Evolutionary conservation across 2,888 invertebrate genomes (phyloP), one percentile per base, ranked within the genome.

Genomic region (Cosmia pyralina): DNA sequence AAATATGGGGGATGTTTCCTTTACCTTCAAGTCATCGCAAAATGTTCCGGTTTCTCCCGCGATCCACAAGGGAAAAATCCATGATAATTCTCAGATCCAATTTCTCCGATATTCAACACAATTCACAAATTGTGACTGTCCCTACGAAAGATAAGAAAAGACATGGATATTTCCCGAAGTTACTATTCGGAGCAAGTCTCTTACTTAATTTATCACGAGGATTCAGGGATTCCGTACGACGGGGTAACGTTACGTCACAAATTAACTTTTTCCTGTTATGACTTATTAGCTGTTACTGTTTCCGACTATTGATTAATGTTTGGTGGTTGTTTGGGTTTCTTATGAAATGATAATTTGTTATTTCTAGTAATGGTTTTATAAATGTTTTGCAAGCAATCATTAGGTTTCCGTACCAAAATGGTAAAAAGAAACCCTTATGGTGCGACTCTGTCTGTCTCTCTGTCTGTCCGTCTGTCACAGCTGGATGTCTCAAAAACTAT

Each of bases 231-330:
- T 78, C 64, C 70, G 55, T 60, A 60, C 10, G 28, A 48, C 22
- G 69, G 63, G 55, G 65, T 28, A 60, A 57, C 19, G 70, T 79
- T 68, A 69, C 78, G 57, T 82, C 68, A 65, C 66, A 64, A 82
- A 77, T 70, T 82, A 77, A 77, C 78, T 79, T 79, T 79, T 82
- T 79, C 82, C 79, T 79, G 78, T 79, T 77, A 82, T 82, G 64
- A 77, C 82, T 82, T 79, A 82, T 79, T 79, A 82, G 68, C 64
- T 52, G 52, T 19, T 57, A 68, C 64, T 82, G 77, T 72, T 70
- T 82, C 79, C 79, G 78, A 82, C n/a, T 64, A 77, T 65, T 60
- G 71, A 79, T 79, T 66, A 65, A 81, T 79, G 59, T 62, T 75
- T 57, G 50, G 55, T 52, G 58, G 55, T 55, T 70, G 19, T 80